Conservation (phyloP, 2,797 vertebrate genomes). For the Sphenodon punctatus region DNA sequence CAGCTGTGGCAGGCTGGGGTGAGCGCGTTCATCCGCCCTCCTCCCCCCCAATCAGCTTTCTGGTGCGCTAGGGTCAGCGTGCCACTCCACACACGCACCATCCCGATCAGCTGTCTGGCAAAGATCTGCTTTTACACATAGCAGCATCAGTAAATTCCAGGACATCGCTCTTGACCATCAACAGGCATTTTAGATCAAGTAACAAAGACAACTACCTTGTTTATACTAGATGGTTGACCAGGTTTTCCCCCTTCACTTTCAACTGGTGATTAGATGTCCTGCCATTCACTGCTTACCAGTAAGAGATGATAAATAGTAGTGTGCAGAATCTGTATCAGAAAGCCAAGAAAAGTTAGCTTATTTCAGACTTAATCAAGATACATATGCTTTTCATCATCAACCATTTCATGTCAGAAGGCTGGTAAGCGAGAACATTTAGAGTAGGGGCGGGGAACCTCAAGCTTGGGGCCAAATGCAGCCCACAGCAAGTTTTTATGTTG, state of each 20-base stretch:
- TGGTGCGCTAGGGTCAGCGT: no score
- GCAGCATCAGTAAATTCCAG: fast-evolving
- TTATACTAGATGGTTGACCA: not conserved
- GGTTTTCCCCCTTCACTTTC: conserved; percentile 44
- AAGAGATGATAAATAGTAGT: not conserved
- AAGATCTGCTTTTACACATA: not conserved
- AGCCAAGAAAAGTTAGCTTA: not conserved
- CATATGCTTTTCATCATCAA: not conserved
- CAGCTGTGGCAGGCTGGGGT: no score
- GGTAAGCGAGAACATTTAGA: no score
- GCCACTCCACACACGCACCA: no score
- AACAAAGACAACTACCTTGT: conserved; percentile 21
- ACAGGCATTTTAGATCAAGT: not conserved
- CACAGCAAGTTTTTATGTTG: no score
- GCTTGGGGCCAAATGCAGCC: no score
- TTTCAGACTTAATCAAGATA: not conserved
- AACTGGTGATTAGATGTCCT: conserved; percentile 4
- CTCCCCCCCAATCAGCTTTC: no score
- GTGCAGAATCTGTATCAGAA: conserved; percentile 21
- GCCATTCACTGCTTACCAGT: conserved; percentile 47
- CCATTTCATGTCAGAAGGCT: no score
- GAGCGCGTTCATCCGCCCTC: no score
- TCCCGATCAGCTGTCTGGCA: not conserved
- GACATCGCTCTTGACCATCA: not conserved
- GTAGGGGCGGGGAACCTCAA: no score